Evolutionary conservation across 2,888 invertebrate genomes (phyloP), one percentile per base, ranked within the genome.

Genomic region (Synanthedon andrenaeformis): DNA sequence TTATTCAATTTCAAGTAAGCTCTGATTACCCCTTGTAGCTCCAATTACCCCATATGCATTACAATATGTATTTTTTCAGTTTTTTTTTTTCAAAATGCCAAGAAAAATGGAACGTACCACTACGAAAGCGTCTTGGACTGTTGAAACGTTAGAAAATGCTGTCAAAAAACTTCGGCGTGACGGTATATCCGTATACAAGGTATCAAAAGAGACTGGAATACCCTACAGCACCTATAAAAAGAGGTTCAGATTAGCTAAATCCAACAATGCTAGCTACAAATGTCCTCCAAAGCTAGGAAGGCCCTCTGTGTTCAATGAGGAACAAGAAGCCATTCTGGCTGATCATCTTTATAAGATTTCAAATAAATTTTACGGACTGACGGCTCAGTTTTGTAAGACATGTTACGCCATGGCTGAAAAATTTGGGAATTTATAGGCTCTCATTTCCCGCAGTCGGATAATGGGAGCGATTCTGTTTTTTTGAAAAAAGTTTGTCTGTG

Each of bases 181-280:
- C 49, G 58, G 58, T 51, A 56, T 51, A 54, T 56, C 55, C 2
- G 55, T 53, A 52, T 56, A 56, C 56, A 56, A 56, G 48, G 53
- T 58, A 54, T 58, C 54, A 53, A 52, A 54, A 53, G 52, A 58
- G 52, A 56, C 54, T 53, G 54, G 51, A 49, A 58, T 57, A 56
- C 55, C 57, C 14, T 50, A 41, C 23, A 54, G 52, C 41, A 49
- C 49, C 35, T 51, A 17, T 45, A 56, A 51, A 17, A 60, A 50
- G 49, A 58, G 57, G 51, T 60, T 53, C 53, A 57, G 53, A 28
- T 58, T 56, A 54, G 58, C 57, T 51, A 58, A 58, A 58, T 52
- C 54, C n/a, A n/a, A n/a, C n/a, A n/a, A n/a, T n/a, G n/a, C n/a
- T n/a, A n/a, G n/a, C n/a, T n/a, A n/a, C n/a, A n/a, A n/a, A n/a